Evolutionary conservation across 2,797 vertebrate genomes (phyloP).

Genomic region (Sarcoramphus papa): DNA sequence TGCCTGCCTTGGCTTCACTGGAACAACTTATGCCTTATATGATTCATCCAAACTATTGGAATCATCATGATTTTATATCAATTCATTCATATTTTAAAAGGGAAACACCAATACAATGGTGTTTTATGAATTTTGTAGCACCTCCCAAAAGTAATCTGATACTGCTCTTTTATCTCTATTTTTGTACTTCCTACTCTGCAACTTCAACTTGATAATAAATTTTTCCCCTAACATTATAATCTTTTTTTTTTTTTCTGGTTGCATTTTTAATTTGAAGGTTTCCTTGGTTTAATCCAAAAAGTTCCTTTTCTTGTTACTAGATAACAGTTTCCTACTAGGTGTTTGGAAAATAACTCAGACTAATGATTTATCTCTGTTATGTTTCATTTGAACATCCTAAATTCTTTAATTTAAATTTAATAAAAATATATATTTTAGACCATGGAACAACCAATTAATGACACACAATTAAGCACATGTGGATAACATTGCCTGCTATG

Average conservation of each 20-base stretch:
- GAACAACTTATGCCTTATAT: neutral
- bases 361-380: neutral
- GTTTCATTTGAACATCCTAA: neutral
- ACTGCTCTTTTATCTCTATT: accelerated
- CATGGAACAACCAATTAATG: neutral
- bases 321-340: neutral
- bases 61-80: neutral
- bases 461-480: neutral
- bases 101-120: neutral
- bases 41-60: neutral
- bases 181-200: neutral
- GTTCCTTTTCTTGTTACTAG: neutral
- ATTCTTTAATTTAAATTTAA: neutral
- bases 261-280: neutral
- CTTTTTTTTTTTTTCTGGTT: neutral
- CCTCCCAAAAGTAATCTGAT: neutral
- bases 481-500: neutral
- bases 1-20: neutral
- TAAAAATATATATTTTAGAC: neutral
- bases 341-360: neutral
- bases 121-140: neutral
- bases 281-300: neutral
- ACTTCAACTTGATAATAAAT: neutral
- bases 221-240: neutral
- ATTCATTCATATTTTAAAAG: neutral